Base-by-base conservation (phyloP, 2,888 invertebrate genomes). In the Carcina quercana region DNA sequence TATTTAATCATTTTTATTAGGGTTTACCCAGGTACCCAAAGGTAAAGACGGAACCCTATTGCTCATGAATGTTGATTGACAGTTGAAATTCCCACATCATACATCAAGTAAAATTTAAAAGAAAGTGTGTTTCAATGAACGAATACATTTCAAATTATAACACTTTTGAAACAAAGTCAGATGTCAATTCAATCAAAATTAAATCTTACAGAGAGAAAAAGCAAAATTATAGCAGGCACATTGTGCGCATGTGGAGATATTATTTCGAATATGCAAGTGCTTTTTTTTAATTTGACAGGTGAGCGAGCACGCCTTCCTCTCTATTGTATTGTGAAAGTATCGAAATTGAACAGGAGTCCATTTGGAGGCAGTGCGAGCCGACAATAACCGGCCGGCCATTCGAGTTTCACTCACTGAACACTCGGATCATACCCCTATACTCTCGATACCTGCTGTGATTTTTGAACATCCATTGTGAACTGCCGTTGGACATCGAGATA, bases 251-350 rank as follows among this genome's bases (percentile, higher is more conserved):
- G 32, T 24, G 32, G 15, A 32, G 25, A 25, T 27, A 24, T 65
- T 62, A 65, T 68, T 64, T 74, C 72, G 71, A 70, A 76, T 70
- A 68, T 73, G 69, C 67, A 68, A 70, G 73, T 70, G 71, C 71
- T 76, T 80, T 61, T 53, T 64, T 82, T 29, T 82, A 79, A 83
- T 83, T 82, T 82, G 73, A 73, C 75, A 82, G 78, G 74, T 79
- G 78, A 80, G 51, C 56, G 83, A 71, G 47, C 80, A 73, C 79
- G 76, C 79, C 82, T 80, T 78, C 65, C 74, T 69, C 62, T 51
- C 80, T 67, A 80, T 82, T 82, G 82, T 82, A 66, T 76, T 70
- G 73, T 66, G 59, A 79, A 75, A 79, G 82, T 80, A 82, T 82
- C 76, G 76, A 74, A 80, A 82, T 80, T 79, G 80, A 73, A 79